Evolutionary conservation across 2,797 vertebrate species (phyloP).

Genomic region (Phataginus tetradactyla): DNA sequence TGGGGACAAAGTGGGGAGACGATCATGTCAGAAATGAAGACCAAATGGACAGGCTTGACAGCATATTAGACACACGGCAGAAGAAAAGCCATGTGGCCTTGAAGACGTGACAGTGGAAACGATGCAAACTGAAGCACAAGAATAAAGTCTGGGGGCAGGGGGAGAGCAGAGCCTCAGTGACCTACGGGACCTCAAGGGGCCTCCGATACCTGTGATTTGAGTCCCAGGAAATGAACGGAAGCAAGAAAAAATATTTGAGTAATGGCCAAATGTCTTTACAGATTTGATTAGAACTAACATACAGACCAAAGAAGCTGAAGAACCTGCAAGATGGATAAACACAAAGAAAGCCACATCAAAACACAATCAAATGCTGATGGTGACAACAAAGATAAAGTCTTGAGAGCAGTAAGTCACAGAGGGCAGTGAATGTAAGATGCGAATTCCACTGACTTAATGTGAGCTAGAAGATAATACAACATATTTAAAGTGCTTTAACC

Average conservation of each 20-base stretch:
- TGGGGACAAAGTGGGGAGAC: background rate
- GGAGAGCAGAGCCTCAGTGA: background rate
- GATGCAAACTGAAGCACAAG: background rate
- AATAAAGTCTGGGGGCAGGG: background rate
- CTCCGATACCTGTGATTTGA: fast-evolving
- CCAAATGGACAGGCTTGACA: fast-evolving
- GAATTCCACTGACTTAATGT: fast-evolving
- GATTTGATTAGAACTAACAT: background rate
- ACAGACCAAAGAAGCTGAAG: background rate
- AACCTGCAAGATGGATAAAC: too few relatives aligned
- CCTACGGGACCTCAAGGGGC: fast-evolving
- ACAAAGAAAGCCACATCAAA: background rate
- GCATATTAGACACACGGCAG: background rate
- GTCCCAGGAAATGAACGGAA: background rate
- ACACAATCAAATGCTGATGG: background rate
- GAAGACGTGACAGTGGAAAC: fast-evolving
- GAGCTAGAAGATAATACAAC: fast-evolving
- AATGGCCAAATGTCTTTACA: background rate
- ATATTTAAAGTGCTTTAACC: fast-evolving
- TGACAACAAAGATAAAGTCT: background rate
- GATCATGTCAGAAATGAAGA: fast-evolving
- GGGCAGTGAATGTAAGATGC: fast-evolving
- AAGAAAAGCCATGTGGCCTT: fast-evolving
- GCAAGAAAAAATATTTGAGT: background rate
- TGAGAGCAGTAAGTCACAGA: fast-evolving